A percentile compares a stretch with the other conserved stretches of the same genome.
These are phyloP conservation scores for Illadopsis cleaveri DNA, from an alignment of 2,113 vertebrate species.

Conservation along the genomic window DNA sequence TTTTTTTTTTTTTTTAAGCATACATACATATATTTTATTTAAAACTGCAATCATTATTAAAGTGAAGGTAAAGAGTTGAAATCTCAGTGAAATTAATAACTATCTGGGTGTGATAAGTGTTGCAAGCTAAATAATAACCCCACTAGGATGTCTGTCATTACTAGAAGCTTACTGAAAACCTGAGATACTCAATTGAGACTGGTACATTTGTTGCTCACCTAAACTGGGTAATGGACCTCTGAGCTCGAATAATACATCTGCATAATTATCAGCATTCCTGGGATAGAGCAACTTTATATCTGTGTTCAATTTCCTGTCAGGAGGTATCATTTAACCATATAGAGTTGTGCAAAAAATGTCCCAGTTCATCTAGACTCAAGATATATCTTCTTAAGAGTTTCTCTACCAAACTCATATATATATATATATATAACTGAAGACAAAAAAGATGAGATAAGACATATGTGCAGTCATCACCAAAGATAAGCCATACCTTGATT, in stretches of 20 bases:
- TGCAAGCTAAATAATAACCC: background rate
- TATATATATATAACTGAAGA: background rate
- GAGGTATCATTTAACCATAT: background rate
- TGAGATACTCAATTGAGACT: background rate
- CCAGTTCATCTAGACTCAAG: background rate
- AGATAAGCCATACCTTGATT: background rate
- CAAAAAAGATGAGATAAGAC: background rate
- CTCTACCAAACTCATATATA: background rate
- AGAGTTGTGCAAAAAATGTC: background rate
- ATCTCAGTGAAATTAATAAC: background rate
- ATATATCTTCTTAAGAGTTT: background rate
- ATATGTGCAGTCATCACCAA: background rate
- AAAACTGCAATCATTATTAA: background rate
- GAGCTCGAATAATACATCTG: background rate
- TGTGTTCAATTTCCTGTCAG: background rate
- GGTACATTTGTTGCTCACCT: background rate
- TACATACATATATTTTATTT: background rate
- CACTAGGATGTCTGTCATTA: background rate
- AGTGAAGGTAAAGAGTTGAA: background rate
- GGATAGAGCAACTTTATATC: background rate
- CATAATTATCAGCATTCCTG: background rate
- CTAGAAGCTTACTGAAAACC: background rate
- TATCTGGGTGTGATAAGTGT: background rate
- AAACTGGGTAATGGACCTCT: background rate
- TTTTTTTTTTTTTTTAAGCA: background rate